Conservation (phyloP, 53 echinoderm and acorn worm genomes). For the Luidia sarsii region DNA sequence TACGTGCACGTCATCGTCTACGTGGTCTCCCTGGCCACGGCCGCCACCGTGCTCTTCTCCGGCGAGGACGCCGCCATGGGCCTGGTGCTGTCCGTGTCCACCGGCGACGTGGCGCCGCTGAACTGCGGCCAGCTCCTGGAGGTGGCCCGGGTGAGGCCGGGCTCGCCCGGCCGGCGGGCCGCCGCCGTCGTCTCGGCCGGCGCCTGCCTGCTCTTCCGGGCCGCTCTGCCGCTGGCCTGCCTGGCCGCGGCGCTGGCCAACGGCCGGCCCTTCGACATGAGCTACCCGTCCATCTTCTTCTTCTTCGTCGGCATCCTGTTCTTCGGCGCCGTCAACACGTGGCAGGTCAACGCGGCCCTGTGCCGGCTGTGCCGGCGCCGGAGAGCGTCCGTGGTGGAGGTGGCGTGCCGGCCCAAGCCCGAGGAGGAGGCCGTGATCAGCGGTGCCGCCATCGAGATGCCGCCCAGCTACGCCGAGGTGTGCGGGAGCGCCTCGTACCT, state of each 20-base stretch:
- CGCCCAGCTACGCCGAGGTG: slow-evolving; percentile 82
- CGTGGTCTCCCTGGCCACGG: slow-evolving; percentile 64
- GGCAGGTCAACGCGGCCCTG: slow-evolving; percentile 75
- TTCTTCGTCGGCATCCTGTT: slow-evolving; percentile 86
- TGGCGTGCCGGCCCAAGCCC: slow-evolving; percentile 57
- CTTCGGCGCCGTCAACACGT: slow-evolving; percentile 83
- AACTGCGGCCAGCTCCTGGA: slow-evolving; percentile 67
- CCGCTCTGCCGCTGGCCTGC: slow-evolving; percentile 65
- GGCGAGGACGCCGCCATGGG: slow-evolving; percentile 71
- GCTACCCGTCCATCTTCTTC: slow-evolving; percentile 54
- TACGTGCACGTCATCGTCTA: slow-evolving; percentile 65
- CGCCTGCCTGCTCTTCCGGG: slow-evolving; percentile 70
- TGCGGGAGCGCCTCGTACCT: slow-evolving; percentile 47
- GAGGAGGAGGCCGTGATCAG: slow-evolving; percentile 58
- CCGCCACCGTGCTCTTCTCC: slow-evolving; percentile 51
- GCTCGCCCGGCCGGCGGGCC: slow-evolving; percentile 45
- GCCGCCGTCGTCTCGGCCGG: slow-evolving; percentile 63
- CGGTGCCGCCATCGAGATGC: slow-evolving; percentile 72
- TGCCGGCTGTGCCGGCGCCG: slow-evolving; percentile 61
- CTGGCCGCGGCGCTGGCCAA: slow-evolving; percentile 64
- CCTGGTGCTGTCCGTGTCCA: slow-evolving; percentile 65
- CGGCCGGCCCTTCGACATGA: slow-evolving; percentile 77
- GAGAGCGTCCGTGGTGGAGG: slow-evolving; percentile 56
- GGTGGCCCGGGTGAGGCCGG: slow-evolving; percentile 53
- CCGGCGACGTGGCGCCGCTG: slow-evolving; percentile 60